Evolutionary conservation across 2,113 vertebrate species (phyloP), one percentile per base, ranked within the genome.

Genomic region (Macrotus californicus): DNA sequence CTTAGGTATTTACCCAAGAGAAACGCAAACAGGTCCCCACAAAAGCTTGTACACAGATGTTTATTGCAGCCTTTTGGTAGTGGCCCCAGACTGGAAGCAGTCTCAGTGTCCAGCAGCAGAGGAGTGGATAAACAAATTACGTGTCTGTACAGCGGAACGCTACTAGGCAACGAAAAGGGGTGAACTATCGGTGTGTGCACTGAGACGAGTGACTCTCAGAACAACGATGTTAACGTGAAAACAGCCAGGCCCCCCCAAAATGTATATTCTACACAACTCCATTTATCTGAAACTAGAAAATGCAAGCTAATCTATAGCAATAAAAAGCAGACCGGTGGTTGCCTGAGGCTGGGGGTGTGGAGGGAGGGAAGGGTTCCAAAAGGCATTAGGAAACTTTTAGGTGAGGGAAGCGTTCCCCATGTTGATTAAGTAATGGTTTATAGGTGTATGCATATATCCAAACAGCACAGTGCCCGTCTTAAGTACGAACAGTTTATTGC

Each of bases 231-330:
- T 48, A 22, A 54, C 16, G 12, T 54, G 4, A 93, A 87, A 54
- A 56, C 59, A 8, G 22, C 3, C 61, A 73, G 50, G 21, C 31
- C n/a, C n/a, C n/a, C n/a, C n/a, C n/a, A n/a, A n/a, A 15, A 5
- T 22, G 39, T 31, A 31, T 34, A 34, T 29, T 29, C 21, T 22
- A 4, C 29, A 26, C 2, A 3, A 77, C 43, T 50, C n/a, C 39
- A 36, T 76, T 41, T 83, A 36, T 41, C 12, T 11, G 36, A 79
- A 59, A 48, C 70, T 36, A 86, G 81, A 64, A 70, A 90, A 88
- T 19, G 4, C 26, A 75, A 50, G 7, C 31, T 77, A 29, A 54
- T 19, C 69, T 22, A 0, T 2, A 48, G 26, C 19, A 69, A 92
- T 22, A 56, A 54, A 41, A 59, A 54, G 21, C 34, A 72, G 46